These are phyloP conservation scores for Macroglossus sobrinus DNA, from an alignment of 2,113 vertebrate species.

Conservation along the genomic window DNA sequence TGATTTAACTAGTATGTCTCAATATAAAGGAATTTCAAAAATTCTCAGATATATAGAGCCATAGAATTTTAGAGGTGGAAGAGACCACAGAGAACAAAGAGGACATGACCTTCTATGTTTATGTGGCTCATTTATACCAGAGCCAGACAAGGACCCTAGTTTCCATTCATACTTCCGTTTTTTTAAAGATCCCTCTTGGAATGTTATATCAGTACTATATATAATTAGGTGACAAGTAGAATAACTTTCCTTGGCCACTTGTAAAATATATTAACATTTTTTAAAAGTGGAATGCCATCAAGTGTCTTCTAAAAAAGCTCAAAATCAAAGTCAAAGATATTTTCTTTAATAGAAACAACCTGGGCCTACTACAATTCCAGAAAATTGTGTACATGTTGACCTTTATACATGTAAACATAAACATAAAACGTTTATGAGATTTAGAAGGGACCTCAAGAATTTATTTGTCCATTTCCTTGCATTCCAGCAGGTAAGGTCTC, in stretches of 20 bases:
- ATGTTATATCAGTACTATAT: not conserved
- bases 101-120: not conserved
- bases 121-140: not conserved
- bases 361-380: not conserved
- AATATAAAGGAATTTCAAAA: not conserved
- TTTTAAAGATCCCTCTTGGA: not conserved
- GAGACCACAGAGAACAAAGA: not conserved
- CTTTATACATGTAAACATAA: not conserved
- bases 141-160: not conserved
- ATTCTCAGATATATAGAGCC: not conserved
- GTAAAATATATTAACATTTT: not conserved
- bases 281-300: not conserved
- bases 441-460: not conserved
- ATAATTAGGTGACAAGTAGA: not conserved
- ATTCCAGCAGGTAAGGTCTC: not conserved
- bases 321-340: not conserved
- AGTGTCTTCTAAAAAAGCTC: not conserved
- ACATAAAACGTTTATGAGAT: not conserved
- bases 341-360: not conserved
- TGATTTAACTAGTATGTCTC: conserved; percentile 24
- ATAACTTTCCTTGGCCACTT: not conserved
- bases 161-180: not conserved
- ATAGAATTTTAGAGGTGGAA: not conserved
- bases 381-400: not conserved
- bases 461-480: not conserved